Evolutionary conservation across 2,113 vertebrate genomes (phyloP).

Genomic region (Apaloderma vittatum): DNA sequence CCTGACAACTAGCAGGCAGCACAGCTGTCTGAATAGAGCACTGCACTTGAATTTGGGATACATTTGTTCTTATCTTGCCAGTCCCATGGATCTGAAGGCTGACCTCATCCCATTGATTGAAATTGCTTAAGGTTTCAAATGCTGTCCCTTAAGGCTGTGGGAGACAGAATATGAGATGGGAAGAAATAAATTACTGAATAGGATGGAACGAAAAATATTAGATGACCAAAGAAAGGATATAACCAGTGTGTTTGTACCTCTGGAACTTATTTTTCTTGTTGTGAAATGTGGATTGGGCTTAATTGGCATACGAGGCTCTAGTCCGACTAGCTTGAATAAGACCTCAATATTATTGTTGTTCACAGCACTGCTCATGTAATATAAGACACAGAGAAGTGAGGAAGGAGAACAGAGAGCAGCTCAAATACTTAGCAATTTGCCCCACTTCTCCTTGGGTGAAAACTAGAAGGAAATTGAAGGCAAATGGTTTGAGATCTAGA

Average conservation of each 20-base stretch:
- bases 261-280: background rate
- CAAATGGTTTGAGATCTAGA: conserved; percentile 1
- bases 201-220: background rate
- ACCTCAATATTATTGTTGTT: background rate
- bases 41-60: background rate
- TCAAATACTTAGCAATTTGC: background rate
- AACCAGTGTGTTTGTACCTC: background rate
- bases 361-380: background rate
- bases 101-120: background rate
- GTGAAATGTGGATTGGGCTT: background rate
- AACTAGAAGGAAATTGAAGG: conserved; percentile 4
- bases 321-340: background rate
- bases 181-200: background rate
- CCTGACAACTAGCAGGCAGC: background rate
- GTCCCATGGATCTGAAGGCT: background rate
- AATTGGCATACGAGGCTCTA: background rate
- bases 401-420: background rate
- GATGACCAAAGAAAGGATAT: background rate
- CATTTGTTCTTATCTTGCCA: background rate
- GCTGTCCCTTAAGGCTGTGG: background rate
- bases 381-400: background rate
- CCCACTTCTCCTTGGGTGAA: background rate
- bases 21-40: background rate
- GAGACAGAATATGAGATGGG: background rate
- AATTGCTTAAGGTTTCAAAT: background rate